These are phyloP conservation scores for Phenganax subtilis DNA, from an alignment of 92 coral and sea anemone species.

Conservation along the genomic window DNA sequence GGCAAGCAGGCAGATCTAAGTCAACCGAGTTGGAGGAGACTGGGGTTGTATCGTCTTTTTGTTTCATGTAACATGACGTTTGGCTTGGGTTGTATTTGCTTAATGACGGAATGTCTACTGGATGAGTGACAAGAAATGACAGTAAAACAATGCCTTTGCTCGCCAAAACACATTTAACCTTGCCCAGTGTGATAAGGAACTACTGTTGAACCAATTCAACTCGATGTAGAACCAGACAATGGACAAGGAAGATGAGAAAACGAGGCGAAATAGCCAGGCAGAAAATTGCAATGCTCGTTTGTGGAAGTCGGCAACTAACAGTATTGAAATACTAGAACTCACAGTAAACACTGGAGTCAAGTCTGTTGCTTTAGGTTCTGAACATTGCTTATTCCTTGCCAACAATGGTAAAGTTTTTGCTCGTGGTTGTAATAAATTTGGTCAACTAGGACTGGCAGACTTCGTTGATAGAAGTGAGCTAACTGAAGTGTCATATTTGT, in stretches of 20 bases:
- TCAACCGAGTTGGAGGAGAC: no score
- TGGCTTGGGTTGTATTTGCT: neutral
- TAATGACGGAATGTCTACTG: neutral
- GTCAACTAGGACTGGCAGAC: constrained; percentile 93
- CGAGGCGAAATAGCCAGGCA: constrained; percentile 41
- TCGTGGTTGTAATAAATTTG: constrained; percentile 74
- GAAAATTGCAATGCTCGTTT: constrained; percentile 73
- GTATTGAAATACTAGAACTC: constrained; percentile 61
- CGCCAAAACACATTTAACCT: neutral
- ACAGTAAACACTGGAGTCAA: constrained; percentile 70
- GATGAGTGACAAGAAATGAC: neutral
- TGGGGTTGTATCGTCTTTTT: neutral
- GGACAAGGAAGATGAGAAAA: neutral
- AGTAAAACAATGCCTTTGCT: neutral
- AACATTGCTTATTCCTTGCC: constrained; percentile 75
- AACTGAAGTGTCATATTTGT: constrained; percentile 52
- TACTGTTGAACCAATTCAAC: neutral
- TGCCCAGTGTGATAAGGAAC: neutral
- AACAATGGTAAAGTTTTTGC: constrained; percentile 67
- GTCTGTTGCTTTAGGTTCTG: constrained; percentile 77
- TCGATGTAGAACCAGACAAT: neutral
- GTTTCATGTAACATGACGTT: neutral
- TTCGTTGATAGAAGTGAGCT: constrained; percentile 58
- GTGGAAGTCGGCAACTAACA: constrained; percentile 89
- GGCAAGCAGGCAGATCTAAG: no score